Evolutionary conservation across 1,140 invertebrate genomes (phyloP), one percentile per base, ranked within the genome.

Genomic region (Drosophila ficusphila): DNA sequence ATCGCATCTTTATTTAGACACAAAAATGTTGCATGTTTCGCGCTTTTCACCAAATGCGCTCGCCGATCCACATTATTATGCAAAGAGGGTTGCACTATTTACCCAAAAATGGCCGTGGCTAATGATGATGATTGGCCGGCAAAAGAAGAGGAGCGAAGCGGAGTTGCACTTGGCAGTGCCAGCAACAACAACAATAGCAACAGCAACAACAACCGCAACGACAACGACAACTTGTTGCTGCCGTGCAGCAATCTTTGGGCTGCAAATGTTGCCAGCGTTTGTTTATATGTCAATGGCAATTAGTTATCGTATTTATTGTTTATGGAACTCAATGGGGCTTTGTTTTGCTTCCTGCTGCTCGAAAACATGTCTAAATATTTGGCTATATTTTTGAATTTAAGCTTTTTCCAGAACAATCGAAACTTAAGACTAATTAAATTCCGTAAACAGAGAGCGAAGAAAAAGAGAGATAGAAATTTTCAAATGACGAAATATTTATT

Each of bases 21-120:
- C 57, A 88, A 88, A 78, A 88, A 88, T 88, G 82, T 89, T 82
- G 82, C 82, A 88, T 88, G 82, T 75, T 86, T 81, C 77, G 82
- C 76, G 77, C 82, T 82, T 81, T 89, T 86, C 82, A 88, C 82
- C 82, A 86, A 86, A 88, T 88, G 82, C 78, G 78, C 69, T 75
- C 68, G 49, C 67, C 73, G 83, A 73, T 78, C 83, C 78, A 89
- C 82, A 88, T 88, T 88, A 88, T 88, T 88, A 88, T 88, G 83
- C 82, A 88, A 88, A 88, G 82, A 88, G 82, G 82, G 83, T 89
- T 88, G 82, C 82, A 88, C 82, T 88, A 88, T 89, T 88, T 88
- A 88, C 82, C 82, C 82, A 88, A 88, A 88, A 88, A 88, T 82
- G 82, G 82, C 83, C 78, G 75, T 78, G 65, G 78, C 82, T 88